These are phyloP conservation scores for Doryteuthis pealeii DNA, from an alignment of 1,140 invertebrate species.

Conservation along the genomic window DNA sequence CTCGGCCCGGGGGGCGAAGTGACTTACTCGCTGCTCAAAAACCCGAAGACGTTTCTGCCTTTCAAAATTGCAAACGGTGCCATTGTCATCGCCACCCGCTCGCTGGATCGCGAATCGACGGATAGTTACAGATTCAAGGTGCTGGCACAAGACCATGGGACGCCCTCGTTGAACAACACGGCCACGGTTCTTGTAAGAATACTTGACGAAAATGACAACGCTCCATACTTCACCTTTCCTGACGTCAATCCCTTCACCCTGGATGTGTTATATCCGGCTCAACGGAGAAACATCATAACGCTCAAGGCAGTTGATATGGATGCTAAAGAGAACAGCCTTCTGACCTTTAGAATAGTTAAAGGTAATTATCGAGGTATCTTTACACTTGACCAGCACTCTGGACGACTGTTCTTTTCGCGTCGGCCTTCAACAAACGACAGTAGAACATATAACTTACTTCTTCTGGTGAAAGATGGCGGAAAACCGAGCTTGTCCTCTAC, in stretches of 20 bases:
- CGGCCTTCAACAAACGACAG: too few relatives aligned
- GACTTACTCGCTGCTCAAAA: constrained; percentile 80
- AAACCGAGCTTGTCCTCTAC: too few relatives aligned
- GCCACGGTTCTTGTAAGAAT: constrained; percentile 34
- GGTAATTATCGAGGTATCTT: too few relatives aligned
- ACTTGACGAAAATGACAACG: constrained; percentile 47
- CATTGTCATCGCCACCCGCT: constrained; percentile 27
- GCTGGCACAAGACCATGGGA: constrained; percentile 44
- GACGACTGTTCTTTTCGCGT: too few relatives aligned
- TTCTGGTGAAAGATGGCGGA: too few relatives aligned
- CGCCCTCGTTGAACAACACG: constrained; percentile 54
- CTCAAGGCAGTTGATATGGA: too few relatives aligned
- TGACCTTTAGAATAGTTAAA: too few relatives aligned
- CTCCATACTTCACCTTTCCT: constrained; percentile 35
- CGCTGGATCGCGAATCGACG: constrained; percentile 33
- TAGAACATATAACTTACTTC: too few relatives aligned
- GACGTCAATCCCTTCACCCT: not conserved
- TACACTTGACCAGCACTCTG: too few relatives aligned
- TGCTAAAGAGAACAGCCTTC: too few relatives aligned
- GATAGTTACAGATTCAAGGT: constrained; percentile 32
- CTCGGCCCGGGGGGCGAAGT: constrained; percentile 70
- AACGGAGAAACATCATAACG: too few relatives aligned
- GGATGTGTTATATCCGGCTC: too few relatives aligned
- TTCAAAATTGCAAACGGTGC: constrained; percentile 23
- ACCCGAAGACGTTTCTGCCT: constrained; percentile 14